Conservation (phyloP, 1,140 invertebrate genomes). For the Drosophila bocki region DNA sequence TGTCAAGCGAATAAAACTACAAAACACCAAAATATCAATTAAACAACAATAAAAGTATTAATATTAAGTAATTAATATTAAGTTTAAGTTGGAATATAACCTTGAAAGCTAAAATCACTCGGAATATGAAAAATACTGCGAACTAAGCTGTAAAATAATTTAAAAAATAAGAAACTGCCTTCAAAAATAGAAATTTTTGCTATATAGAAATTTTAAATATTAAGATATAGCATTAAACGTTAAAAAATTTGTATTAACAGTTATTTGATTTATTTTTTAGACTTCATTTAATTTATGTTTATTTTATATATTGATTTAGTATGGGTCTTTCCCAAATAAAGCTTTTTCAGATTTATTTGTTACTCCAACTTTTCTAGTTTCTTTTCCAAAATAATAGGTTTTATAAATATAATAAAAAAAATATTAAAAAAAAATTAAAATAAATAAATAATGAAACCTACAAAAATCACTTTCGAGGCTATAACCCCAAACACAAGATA, state of each 20-base stretch:
- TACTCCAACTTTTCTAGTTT: too few species aligned
- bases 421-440: neutral
- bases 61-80: neutral
- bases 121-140: neutral
- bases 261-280: too few species aligned
- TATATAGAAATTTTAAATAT: neutral
- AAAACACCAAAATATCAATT: slow-evolving; percentile 6
- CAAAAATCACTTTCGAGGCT: slow-evolving; percentile 12
- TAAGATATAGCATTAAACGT: too few species aligned
- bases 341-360: too few species aligned
- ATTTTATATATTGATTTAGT: too few species aligned
- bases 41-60: slow-evolving; percentile 3
- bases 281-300: too few species aligned
- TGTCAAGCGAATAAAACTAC: slow-evolving; percentile 47
- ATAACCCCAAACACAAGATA: neutral
- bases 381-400: neutral
- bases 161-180: neutral
- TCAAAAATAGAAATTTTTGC: neutral
- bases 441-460: neutral
- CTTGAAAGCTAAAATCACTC: neutral
- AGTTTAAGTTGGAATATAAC: neutral
- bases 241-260: too few species aligned
- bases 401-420: neutral
- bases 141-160: neutral
- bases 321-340: too few species aligned